Evolutionary conservation across 2,888 invertebrate species (phyloP).

Genomic region (Plutella xylostella): DNA sequence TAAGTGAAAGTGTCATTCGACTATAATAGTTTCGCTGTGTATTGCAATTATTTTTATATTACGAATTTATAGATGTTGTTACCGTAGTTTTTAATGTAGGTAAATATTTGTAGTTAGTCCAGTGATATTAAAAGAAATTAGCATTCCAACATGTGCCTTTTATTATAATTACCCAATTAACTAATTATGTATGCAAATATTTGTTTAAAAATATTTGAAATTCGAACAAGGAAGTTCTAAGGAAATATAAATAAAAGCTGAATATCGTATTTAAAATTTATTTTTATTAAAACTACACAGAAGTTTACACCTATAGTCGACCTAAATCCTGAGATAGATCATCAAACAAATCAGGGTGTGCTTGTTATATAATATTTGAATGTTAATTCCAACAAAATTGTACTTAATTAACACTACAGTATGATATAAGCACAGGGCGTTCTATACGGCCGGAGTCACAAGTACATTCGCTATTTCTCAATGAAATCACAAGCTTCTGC

Average conservation of each 20-base stretch:
- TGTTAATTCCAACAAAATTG: slow-evolving; percentile 59
- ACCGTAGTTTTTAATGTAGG: slow-evolving; percentile 54
- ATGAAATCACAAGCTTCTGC: too few relatives aligned
- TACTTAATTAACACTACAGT: slow-evolving; percentile 58
- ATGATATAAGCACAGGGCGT: too few relatives aligned
- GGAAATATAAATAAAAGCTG: slow-evolving; percentile 22
- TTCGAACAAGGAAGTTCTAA: too few relatives aligned
- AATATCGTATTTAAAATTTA: slow-evolving; percentile 46
- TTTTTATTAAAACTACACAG: slow-evolving; percentile 63
- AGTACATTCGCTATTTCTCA: neutral
- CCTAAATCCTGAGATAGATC: slow-evolving; percentile 52
- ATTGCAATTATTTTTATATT: slow-evolving; percentile 48
- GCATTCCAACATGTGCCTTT: neutral
- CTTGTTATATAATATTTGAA: slow-evolving; percentile 40
- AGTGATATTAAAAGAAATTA: slow-evolving; percentile 3
- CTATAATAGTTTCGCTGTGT: slow-evolving; percentile 38
- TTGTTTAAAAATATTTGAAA: too few relatives aligned
- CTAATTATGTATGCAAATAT: neutral
- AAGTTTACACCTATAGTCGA: slow-evolving; percentile 49
- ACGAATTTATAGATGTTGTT: slow-evolving; percentile 62
- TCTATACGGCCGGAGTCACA: too few relatives aligned
- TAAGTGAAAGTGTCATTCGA: slow-evolving; percentile 31
- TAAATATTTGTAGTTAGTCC: slow-evolving; percentile 23
- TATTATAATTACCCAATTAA: neutral
- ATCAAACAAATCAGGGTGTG: slow-evolving; percentile 54